Percentiles rank a stretch among this genome's conserved stretches.
Evolutionary conservation across 2,113 vertebrate genomes (phyloP).

Genomic region (Numenius arquata): DNA sequence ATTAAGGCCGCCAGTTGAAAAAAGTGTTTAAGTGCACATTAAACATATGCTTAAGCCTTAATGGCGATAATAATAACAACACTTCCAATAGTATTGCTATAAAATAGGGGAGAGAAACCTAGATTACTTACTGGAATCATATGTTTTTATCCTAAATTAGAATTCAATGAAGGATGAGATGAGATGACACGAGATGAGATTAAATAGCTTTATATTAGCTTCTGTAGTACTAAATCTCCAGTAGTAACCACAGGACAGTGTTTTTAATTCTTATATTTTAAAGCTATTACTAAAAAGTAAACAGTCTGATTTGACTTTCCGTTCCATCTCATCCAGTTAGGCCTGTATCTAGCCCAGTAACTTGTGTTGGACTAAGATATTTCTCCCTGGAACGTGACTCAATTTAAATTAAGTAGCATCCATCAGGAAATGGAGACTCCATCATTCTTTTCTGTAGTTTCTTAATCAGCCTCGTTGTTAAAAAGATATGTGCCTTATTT

Average conservation of each 20-base stretch:
- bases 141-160: conserved; percentile 18
- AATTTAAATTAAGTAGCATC: background rate
- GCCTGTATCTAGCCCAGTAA: background rate
- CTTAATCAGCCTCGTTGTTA: conserved; percentile 11
- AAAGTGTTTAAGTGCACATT: conserved; percentile 24
- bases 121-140: background rate
- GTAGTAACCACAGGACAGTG: background rate
- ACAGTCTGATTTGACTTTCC: background rate
- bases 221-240: background rate
- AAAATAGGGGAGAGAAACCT: background rate
- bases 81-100: background rate
- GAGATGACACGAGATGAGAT: background rate
- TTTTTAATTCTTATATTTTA: background rate
- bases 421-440: conserved; percentile 7
- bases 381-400: background rate
- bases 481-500: conserved; percentile 4
- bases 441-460: background rate
- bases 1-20: conserved; percentile 16
- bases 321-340: background rate
- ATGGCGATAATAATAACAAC: background rate
- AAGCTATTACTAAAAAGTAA: background rate
- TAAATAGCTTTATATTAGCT: background rate
- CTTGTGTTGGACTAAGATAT: background rate
- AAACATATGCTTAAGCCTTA: conserved; percentile 26
- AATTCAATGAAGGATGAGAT: background rate